Conservation (phyloP, 2,113 vertebrate species). For the Athene cunicularia region DNA sequence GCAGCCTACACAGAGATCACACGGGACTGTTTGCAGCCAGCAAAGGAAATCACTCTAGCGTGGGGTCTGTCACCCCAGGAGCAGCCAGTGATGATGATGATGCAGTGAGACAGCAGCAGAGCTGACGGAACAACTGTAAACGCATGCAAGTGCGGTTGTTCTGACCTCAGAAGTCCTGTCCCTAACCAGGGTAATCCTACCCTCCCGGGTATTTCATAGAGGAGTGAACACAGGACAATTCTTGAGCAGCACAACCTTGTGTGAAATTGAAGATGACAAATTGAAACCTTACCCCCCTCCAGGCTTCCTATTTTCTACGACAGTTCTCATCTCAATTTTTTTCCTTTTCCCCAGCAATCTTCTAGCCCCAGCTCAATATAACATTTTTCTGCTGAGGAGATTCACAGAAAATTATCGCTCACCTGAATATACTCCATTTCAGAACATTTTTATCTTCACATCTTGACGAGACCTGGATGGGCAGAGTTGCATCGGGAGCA, state of each 20-base stretch:
- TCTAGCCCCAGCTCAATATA: too few species aligned
- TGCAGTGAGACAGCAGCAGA: not conserved
- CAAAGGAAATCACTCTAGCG: not conserved
- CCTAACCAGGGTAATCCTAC: too few species aligned
- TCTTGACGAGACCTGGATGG: not conserved
- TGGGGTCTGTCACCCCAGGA: too few species aligned
- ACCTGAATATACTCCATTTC: not conserved
- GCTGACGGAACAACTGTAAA: too few species aligned
- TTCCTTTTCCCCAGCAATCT: not conserved
- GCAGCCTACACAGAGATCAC: not conserved
- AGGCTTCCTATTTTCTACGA: not conserved
- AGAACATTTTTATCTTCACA: not conserved
- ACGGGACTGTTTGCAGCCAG: not conserved
- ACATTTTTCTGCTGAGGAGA: not conserved
- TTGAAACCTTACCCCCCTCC: not conserved
- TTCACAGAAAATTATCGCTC: not conserved
- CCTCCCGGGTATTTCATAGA: not conserved
- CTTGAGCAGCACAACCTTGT: not conserved
- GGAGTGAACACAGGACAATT: not conserved
- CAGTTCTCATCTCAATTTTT: not conserved
- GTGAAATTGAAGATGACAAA: not conserved
- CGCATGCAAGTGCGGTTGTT: fast-evolving
- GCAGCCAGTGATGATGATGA: not conserved
- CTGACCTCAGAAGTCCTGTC: not conserved
- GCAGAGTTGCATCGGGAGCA: not conserved